A percentile compares a stretch with the other conserved stretches of the same genome.
These are phyloP conservation scores for Periparus ater DNA, from an alignment of 2,797 vertebrate species.

Conservation along the genomic window DNA sequence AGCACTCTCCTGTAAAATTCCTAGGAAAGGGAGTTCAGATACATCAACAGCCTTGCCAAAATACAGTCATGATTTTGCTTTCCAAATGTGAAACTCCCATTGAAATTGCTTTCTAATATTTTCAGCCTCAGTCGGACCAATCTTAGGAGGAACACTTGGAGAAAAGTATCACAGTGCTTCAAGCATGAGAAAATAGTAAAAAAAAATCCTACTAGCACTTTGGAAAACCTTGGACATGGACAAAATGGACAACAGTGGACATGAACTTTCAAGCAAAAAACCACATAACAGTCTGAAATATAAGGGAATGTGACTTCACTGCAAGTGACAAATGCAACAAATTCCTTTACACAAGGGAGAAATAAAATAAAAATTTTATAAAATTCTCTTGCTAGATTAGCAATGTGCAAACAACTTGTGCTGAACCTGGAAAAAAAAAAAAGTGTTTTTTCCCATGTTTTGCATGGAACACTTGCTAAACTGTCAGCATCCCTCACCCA, in stretches of 20 bases:
- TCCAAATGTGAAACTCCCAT: background rate
- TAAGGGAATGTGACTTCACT: background rate
- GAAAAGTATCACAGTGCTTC: background rate
- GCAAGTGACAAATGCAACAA: background rate
- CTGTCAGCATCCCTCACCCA: background rate
- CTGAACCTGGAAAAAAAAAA: background rate
- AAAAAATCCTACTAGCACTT: background rate
- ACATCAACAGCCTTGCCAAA: background rate
- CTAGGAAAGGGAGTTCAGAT: background rate
- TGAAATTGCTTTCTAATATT: background rate
- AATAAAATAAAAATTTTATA: background rate
- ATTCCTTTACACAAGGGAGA: background rate
- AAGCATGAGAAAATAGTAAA: background rate
- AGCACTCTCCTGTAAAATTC: background rate
- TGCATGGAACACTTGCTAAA: background rate
- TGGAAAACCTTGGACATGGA: background rate
- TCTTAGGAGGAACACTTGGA: background rate
- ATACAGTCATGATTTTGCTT: background rate
- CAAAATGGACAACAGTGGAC: background rate
- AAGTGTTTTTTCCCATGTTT: background rate
- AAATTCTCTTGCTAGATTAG: background rate
- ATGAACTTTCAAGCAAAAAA: background rate
- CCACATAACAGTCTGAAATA: background rate
- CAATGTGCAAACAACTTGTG: background rate
- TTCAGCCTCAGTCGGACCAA: background rate